These are phyloP conservation scores for Sitodiplosis mosellana DNA, from an alignment of 1,140 invertebrate genomes.

Conservation along the genomic window DNA sequence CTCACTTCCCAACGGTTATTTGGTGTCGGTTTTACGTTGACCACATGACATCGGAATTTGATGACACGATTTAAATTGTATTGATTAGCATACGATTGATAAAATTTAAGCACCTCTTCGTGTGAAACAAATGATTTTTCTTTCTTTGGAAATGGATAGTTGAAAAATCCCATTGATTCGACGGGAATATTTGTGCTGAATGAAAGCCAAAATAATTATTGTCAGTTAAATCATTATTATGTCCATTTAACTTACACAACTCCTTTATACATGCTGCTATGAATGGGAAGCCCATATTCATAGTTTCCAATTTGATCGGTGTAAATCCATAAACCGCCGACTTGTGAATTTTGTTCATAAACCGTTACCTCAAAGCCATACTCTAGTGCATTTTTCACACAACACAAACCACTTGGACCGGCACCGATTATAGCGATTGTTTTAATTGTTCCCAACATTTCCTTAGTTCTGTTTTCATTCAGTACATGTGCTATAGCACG, in stretches of 20 bases:
- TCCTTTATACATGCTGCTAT: conserved; percentile 67
- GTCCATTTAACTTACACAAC: conserved; percentile 10
- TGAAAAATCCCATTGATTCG: conserved; percentile 76
- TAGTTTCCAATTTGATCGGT: conserved; percentile 50
- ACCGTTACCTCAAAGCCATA: conserved; percentile 41
- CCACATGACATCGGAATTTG: conserved; percentile 17
- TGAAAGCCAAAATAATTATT: conserved; percentile 4
- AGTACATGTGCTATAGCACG: too few species aligned
- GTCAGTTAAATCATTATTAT: too few species aligned
- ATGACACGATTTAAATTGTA: conserved; percentile 21
- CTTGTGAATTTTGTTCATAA: conserved; percentile 48
- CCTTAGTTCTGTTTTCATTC: too few species aligned
- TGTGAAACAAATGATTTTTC: conserved; percentile 62
- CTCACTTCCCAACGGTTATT: not conserved
- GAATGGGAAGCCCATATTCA: conserved; percentile 57
- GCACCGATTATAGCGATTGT: conserved; percentile 38
- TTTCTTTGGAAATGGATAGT: conserved; percentile 49
- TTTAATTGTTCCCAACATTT: not conserved
- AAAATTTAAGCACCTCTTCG: conserved; percentile 58
- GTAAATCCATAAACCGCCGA: conserved; percentile 86
- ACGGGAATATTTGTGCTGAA: conserved; percentile 76
- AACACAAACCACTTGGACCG: conserved; percentile 51
- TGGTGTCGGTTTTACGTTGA: conserved; percentile 9
- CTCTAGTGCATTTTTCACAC: conserved; percentile 36
- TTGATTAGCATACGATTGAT: conserved; percentile 57